A percentile compares a stretch with the other conserved stretches of the same genome.
These are phyloP conservation scores for Thalassoma bifasciatum DNA, from an alignment of 2,113 vertebrate genomes.

Conservation along the genomic window DNA sequence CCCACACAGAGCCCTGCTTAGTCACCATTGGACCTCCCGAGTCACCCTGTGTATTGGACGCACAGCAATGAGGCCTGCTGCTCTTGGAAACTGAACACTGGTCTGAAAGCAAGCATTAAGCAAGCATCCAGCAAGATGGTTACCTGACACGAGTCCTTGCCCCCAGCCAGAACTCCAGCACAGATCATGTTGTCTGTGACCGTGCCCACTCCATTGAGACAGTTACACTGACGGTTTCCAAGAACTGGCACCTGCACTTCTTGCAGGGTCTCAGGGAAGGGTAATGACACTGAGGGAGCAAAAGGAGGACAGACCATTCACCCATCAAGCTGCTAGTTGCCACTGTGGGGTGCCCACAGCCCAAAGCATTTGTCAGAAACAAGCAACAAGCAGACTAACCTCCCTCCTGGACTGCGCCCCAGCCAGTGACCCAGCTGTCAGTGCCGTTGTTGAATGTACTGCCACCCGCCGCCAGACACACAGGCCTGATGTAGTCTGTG, in stretches of 20 bases:
- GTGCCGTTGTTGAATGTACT: slow-evolving; percentile 80
- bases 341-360: no score
- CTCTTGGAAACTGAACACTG: not conserved
- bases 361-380: slow-evolving; percentile 13
- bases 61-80: not conserved
- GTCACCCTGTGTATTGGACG: slow-evolving; percentile 76
- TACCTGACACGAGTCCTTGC: slow-evolving; percentile 79
- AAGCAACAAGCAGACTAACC: slow-evolving; percentile 68
- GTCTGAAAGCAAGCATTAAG: not conserved
- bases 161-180: slow-evolving; percentile 79
- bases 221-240: slow-evolving; percentile 69
- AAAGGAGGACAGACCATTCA: not conserved
- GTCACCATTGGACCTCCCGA: slow-evolving; percentile 88
- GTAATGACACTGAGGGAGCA: slow-evolving; percentile 34
- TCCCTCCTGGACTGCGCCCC: slow-evolving; percentile 80
- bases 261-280: slow-evolving; percentile 64
- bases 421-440: slow-evolving; percentile 85
- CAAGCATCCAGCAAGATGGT: not conserved
- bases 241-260: slow-evolving; percentile 70
- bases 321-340: slow-evolving; percentile 75
- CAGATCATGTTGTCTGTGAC: slow-evolving; percentile 85
- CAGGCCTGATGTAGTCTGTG: slow-evolving; percentile 78
- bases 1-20: slow-evolving; percentile 80
- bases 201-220: slow-evolving; percentile 40
- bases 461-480: slow-evolving; percentile 81